phyloP scores from a whole-genome alignment of 2,797 vertebrate genomes.

The Scolopax bukidnonensis region DNA sequence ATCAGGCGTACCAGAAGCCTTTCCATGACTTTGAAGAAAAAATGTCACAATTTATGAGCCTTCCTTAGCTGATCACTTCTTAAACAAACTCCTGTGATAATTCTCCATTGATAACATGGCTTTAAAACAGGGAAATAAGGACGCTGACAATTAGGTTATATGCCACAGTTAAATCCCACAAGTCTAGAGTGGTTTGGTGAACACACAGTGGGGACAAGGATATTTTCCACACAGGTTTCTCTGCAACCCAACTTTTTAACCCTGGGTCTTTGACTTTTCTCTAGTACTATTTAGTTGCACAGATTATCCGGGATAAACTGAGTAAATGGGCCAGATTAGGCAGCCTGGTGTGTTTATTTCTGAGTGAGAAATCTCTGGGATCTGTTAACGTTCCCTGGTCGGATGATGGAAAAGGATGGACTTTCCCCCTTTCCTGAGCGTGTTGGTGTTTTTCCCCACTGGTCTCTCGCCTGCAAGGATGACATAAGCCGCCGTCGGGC shows the following conservation, averaged over 20 bases:
- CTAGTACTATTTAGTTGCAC: not conserved
- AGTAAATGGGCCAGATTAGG: not conserved
- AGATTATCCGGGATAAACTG: conserved; percentile 4
- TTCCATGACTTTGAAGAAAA: not conserved
- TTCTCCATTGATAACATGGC: not conserved
- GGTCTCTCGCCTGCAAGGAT: conserved; percentile 66
- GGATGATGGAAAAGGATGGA: not conserved
- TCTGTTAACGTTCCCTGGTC: not conserved
- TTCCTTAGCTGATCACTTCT: not conserved
- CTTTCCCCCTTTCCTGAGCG: conserved; percentile 25
- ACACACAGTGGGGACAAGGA: not conserved
- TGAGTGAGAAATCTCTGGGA: not conserved
- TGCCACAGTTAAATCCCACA: not conserved
- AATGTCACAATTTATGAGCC: not conserved
- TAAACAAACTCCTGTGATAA: not conserved
- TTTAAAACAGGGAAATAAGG: conserved; percentile 17
- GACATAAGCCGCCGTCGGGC: conserved; percentile 77
- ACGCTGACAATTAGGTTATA: not conserved
- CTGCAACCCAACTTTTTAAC: not conserved
- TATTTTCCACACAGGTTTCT: not conserved
- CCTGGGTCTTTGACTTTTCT: not conserved
- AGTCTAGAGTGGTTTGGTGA: not conserved
- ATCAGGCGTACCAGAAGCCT: not conserved
- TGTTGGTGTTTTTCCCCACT: conserved; percentile 24
- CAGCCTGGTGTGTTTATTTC: not conserved